Evolutionary conservation across 2,888 invertebrate genomes (phyloP).

Genomic region (Sphaerophoria taeniata): DNA sequence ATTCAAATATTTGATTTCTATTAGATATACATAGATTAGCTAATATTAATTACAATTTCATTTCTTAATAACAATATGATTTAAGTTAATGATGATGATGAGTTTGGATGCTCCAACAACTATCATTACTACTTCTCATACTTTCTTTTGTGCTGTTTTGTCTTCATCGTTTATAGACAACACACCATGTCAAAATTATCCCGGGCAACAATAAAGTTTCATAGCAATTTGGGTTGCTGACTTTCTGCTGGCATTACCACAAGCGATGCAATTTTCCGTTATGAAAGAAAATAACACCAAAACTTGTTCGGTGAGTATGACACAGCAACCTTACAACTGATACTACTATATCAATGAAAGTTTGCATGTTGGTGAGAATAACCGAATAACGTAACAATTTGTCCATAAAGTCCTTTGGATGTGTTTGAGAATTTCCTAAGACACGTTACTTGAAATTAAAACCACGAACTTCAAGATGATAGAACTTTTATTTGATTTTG

Average conservation of each 20-base stretch:
- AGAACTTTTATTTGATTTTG: slow-evolving; percentile 1
- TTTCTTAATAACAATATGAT: neutral
- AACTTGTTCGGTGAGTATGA: slow-evolving; percentile 81
- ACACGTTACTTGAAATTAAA: slow-evolving; percentile 46
- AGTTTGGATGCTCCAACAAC: slow-evolving; percentile 2
- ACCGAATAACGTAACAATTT: neutral
- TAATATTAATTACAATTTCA: no score
- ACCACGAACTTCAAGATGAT: slow-evolving; percentile 44
- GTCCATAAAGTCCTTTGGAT: neutral
- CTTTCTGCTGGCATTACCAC: slow-evolving; percentile 89
- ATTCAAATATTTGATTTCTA: neutral
- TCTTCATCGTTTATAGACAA: slow-evolving; percentile 78
- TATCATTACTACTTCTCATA: slow-evolving; percentile 53
- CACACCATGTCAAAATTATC: slow-evolving; percentile 95
- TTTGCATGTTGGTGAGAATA: slow-evolving; percentile 52
- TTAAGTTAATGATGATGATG: no score
- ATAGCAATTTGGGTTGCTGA: slow-evolving; percentile 92
- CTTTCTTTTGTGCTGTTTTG: slow-evolving; percentile 18
- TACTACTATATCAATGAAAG: slow-evolving; percentile 1
- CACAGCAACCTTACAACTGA: no score
- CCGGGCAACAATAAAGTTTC: slow-evolving; percentile 92
- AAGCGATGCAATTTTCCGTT: slow-evolving; percentile 84
- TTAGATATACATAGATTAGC: no score
- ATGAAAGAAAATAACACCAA: slow-evolving; percentile 79
- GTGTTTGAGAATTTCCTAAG: neutral